Base-by-base conservation (phyloP, 2,888 invertebrate genomes). In the Synergus japonicus region DNA sequence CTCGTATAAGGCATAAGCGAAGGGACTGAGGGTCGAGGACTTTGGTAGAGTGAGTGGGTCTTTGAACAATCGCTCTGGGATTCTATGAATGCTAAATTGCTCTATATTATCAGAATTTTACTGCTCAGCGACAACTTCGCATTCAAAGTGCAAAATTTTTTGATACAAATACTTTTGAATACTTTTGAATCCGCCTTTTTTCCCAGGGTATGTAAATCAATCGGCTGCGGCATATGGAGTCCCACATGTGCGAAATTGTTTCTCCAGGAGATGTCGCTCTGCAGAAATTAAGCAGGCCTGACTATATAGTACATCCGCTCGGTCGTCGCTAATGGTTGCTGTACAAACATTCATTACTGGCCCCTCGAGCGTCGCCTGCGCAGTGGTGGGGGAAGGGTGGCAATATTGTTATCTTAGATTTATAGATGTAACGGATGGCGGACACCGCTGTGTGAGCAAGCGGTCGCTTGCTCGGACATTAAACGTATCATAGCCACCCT, bases 401-500 rank as follows among this genome's bases (percentile, higher is more conserved):
- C 90, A 90, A 91, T 91, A 91, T 91, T 91, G 91, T 90, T 90
- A 91, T 91, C 91, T 91, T 91, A 91, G 91, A 91, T 91, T 91
- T 91, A 91, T 91, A 90, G 91, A 91, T 90, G 91, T 91, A 90
- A 91, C 91, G 91, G 90, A 91, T 91, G 91, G 91, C 89, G 90
- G 89, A 90, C 89, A 89, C 88, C 86, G 87, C 88, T 89, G 89
- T 89, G 89, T 89, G 85, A 87, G 86, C 86, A 83, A 86, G 85
- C 83, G 86, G 82, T 79, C 82, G 84, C 84, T 82, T 84, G 83
- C 83, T 84, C 79, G 67, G 76, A 79, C 85, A 86, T 89, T 90
- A 89, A 89, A 87, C 87, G 87, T 83, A 86, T 88, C 88, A 88
- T 86, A 85, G 84, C 82, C 81, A 82, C 79, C 83, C 78, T 82